Evolutionary conservation across 2,113 vertebrate species (phyloP).

Genomic region (Aegithalos caudatus): DNA sequence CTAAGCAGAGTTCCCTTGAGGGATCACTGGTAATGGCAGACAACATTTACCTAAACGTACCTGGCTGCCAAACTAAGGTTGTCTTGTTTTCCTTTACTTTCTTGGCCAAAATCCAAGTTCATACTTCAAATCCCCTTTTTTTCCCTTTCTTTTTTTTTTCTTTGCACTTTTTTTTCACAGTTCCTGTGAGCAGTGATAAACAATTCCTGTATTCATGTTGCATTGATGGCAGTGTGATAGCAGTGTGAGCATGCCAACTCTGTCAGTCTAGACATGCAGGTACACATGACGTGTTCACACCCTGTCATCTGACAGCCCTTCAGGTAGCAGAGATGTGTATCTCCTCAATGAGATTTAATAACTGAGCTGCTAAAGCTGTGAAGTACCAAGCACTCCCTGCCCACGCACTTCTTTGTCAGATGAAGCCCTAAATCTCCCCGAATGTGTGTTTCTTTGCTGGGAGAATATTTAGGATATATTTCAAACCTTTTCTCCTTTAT

Average conservation of each 20-base stretch:
- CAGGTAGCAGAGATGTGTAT: constrained; percentile 34
- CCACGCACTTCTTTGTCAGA: not conserved
- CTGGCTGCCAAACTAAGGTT: not conserved
- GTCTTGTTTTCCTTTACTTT: not conserved
- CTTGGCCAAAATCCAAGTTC: not conserved
- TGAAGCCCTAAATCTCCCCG: not conserved
- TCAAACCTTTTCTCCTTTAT: not conserved
- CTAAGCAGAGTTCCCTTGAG: not conserved
- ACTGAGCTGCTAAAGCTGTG: constrained; percentile 10
- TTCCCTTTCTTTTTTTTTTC: accelerated
- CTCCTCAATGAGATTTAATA: constrained; percentile 11
- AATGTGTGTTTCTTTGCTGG: not conserved
- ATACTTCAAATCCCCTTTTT: not conserved
- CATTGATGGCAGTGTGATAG: not conserved
- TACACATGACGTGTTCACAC: constrained; percentile 19
- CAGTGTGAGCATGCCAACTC: not conserved
- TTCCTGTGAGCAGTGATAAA: not conserved
- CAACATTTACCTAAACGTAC: not conserved
- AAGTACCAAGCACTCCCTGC: not conserved
- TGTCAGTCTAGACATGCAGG: constrained; percentile 35
- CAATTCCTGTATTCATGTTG: not conserved
- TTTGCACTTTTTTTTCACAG: not conserved
- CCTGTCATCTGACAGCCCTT: constrained; percentile 54
- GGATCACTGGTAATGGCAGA: not conserved
- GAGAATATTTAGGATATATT: not conserved